Evolutionary conservation across 92 coral and sea anemone species (phyloP).

Genomic region (Palythoa heliodiscus): DNA sequence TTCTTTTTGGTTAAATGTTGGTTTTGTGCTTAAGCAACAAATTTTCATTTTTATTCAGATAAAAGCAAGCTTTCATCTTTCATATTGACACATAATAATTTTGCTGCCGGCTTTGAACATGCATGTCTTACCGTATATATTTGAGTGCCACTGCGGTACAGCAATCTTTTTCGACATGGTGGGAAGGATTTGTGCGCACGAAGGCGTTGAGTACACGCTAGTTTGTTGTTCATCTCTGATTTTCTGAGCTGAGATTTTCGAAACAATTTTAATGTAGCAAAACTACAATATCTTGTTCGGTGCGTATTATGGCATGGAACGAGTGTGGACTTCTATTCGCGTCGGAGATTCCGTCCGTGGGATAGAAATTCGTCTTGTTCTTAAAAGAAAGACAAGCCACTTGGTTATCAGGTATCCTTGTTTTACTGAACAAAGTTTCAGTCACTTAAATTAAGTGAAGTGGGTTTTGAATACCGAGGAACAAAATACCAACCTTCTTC

Average conservation of each 20-base stretch:
- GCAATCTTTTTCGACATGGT: constrained; percentile 27
- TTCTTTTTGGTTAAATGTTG: too few species aligned
- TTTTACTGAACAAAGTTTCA: too few species aligned
- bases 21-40: too few species aligned
- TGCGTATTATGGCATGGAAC: not conserved
- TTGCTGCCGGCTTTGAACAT: too few species aligned
- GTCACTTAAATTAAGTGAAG: too few species aligned
- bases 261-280: not conserved
- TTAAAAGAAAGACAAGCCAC: too few species aligned
- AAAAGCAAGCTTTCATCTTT: too few species aligned
- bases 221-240: constrained; percentile 8
- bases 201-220: not conserved
- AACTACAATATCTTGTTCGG: not conserved
- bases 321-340: not conserved
- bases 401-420: too few species aligned
- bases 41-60: too few species aligned
- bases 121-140: constrained; percentile 14
- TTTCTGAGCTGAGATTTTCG: not conserved
- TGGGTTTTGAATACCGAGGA: too few species aligned
- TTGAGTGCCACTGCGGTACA: constrained; percentile 17
- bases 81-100: too few species aligned
- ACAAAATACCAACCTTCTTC: too few species aligned
- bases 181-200: constrained; percentile 37
- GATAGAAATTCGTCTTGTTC: not conserved
- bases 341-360: not conserved